A percentile compares a stretch with the other conserved stretches of the same genome.
Evolutionary conservation across 2,797 vertebrate species (phyloP).

Genomic region (Nannoperca obscura): DNA sequence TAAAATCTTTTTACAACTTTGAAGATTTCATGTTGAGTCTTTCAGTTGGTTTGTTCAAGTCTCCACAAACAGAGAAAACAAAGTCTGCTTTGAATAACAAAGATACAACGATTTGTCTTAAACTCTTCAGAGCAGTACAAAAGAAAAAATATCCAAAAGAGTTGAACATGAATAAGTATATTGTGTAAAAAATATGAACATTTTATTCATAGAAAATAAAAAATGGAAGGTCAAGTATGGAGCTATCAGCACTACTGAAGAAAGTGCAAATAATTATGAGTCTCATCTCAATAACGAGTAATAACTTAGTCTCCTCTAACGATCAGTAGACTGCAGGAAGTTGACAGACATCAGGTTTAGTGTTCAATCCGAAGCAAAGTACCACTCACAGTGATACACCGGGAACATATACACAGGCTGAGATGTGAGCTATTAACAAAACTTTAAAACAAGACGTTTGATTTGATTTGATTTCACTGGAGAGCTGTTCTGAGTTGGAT

Average conservation of each 20-base stretch:
- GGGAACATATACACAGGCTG: background rate
- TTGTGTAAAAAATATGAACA: background rate
- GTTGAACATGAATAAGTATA: background rate
- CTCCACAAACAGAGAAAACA: conserved; percentile 13
- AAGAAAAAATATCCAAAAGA: background rate
- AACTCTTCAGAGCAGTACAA: conserved; percentile 11
- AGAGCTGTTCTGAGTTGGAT: background rate
- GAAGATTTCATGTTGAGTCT: background rate
- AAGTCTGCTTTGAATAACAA: conserved; percentile 16
- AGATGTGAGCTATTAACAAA: background rate
- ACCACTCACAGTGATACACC: background rate
- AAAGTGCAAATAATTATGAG: conserved; percentile 20
- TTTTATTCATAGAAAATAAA: conserved; percentile 10
- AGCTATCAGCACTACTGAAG: background rate
- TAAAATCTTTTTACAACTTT: conserved; percentile 5
- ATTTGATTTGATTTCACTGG: background rate
- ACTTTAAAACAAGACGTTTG: background rate
- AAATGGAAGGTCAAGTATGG: background rate
- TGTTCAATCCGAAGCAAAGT: background rate
- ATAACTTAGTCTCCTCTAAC: background rate
- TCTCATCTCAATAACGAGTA: background rate
- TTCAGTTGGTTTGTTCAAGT: background rate
- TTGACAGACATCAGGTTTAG: background rate
- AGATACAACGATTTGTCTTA: background rate
- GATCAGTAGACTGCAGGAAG: background rate